Conservation (phyloP, 1,140 invertebrate genomes). For the Bicyclus anynana region DNA sequence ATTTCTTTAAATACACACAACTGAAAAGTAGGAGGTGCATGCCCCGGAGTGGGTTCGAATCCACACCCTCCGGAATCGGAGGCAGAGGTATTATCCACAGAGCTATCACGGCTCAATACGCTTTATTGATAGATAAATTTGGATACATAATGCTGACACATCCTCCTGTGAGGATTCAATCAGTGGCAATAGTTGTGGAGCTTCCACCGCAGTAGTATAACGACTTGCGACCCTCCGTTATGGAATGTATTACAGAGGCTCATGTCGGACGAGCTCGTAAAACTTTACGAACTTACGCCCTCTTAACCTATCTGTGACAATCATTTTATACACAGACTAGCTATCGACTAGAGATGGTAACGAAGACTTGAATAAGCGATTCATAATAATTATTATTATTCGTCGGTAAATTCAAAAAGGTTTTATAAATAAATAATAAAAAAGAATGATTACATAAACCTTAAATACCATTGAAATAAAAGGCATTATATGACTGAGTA, state of each 20-base stretch:
- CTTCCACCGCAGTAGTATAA: conserved; percentile 32
- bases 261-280: conserved; percentile 60
- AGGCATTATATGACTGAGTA: too few relatives aligned
- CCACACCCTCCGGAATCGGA: too few relatives aligned
- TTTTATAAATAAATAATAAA: too few relatives aligned
- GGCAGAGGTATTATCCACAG: too few relatives aligned
- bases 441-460: too few relatives aligned
- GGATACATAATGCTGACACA: conserved; percentile 8
- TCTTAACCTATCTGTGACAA: conserved; percentile 60
- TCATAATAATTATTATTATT: too few relatives aligned
- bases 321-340: conserved; percentile 41
- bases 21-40: too few relatives aligned
- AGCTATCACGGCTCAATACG: not conserved
- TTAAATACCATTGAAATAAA: too few relatives aligned
- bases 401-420: too few relatives aligned
- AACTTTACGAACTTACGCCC: conserved; percentile 67
- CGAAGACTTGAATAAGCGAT: too few relatives aligned
- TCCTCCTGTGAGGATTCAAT: conserved; percentile 28
- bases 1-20: too few relatives aligned
- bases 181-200: conserved; percentile 34
- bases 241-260: conserved; percentile 37
- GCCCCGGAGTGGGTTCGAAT: too few relatives aligned
- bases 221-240: conserved; percentile 15
- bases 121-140: not conserved
- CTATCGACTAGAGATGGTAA: not conserved